Evolutionary conservation across 2,888 invertebrate genomes (phyloP).

Genomic region (Leptopilina myrica): DNA sequence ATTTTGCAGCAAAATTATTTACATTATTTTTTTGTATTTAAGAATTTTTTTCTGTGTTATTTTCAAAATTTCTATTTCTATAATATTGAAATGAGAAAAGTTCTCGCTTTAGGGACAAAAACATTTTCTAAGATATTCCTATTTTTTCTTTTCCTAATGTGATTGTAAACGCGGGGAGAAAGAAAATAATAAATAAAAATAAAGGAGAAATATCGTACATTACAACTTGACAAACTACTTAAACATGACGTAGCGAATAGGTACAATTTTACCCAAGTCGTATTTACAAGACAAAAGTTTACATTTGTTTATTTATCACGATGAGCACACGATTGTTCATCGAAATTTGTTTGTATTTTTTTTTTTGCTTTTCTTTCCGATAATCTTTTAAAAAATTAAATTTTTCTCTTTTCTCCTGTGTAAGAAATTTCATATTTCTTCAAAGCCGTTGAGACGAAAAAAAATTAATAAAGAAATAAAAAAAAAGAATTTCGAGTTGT

Average conservation of each 20-base stretch:
- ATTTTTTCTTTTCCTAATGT: neutral
- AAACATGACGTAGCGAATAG: constrained; percentile 16
- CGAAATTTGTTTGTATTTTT: neutral
- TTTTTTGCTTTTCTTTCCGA: neutral
- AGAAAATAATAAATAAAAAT: constrained; percentile 10
- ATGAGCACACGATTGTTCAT: constrained; percentile 10
- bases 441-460: neutral
- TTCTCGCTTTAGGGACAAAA: too few relatives aligned
- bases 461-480: constrained; percentile 19
- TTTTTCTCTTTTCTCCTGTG: neutral
- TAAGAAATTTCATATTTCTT: constrained; percentile 32
- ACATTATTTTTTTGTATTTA: too few relatives aligned
- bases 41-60: too few relatives aligned
- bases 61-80: too few relatives aligned
- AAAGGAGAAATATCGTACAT: constrained; percentile 33
- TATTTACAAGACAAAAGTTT: constrained; percentile 31
- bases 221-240: constrained; percentile 27
- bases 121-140: too few relatives aligned
- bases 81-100: too few relatives aligned
- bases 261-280: neutral
- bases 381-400: neutral
- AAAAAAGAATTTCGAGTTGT: neutral
- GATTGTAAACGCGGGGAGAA: neutral
- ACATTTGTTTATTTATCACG: neutral
- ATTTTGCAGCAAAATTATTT: too few relatives aligned